Percentiles rank a stretch among this genome's conserved stretches.
phyloP scores from a whole-genome alignment of 2,888 invertebrate genomes.

The Orchesellides sinensis region DNA sequence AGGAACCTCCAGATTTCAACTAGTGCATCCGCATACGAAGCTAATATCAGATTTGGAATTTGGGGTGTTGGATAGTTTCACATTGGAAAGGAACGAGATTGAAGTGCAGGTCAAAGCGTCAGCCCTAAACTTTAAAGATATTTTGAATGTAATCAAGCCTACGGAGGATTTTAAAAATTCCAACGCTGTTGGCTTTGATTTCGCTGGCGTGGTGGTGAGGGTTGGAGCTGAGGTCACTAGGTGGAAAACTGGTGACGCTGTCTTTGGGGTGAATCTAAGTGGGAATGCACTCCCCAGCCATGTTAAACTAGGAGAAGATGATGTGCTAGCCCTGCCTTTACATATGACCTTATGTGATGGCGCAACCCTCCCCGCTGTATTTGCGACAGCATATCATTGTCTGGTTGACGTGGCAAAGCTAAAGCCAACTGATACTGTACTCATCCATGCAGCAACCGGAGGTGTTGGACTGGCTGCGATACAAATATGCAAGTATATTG shows the following conservation, averaged over 20 bases:
- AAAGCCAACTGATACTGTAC: neutral
- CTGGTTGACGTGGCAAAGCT: slow-evolving; percentile 14
- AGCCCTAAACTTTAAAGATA: slow-evolving; percentile 26
- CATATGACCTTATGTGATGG: slow-evolving; percentile 24
- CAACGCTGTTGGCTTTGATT: slow-evolving; percentile 24
- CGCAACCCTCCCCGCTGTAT: slow-evolving; percentile 23
- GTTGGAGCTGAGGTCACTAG: slow-evolving; percentile 11
- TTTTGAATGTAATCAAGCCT: slow-evolving; percentile 28
- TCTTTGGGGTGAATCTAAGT: neutral
- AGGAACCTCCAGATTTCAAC: neutral
- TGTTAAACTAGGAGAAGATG: neutral
- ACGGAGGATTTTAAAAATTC: neutral
- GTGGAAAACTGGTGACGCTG: slow-evolving; percentile 3
- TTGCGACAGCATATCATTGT: slow-evolving; percentile 19
- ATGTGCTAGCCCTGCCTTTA: neutral
- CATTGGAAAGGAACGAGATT: neutral
- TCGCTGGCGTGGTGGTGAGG: slow-evolving; percentile 42
- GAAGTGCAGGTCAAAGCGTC: slow-evolving; percentile 18
- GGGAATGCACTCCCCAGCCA: slow-evolving; percentile 31
- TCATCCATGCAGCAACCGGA: slow-evolving; percentile 30
- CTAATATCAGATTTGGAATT: neutral
- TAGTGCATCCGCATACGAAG: neutral
- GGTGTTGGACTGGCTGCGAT: slow-evolving; percentile 28
- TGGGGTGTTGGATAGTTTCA: neutral
- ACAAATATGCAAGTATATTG: neutral